Base-by-base conservation (phyloP, 2,113 vertebrate species). In the Varanus salvator region DNA sequence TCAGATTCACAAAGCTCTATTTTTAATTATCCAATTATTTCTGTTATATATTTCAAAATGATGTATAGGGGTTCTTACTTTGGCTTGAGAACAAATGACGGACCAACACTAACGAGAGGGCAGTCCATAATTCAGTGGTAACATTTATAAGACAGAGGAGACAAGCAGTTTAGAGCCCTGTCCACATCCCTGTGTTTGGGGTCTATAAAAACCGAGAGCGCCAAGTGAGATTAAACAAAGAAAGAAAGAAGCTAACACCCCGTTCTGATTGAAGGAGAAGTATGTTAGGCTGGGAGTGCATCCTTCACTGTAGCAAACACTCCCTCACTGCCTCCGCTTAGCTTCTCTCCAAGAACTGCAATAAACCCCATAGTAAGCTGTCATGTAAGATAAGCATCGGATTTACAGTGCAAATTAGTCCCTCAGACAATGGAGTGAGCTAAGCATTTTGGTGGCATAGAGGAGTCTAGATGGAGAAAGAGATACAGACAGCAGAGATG, bases 341-440 rank as follows among this genome's bases (percentile, higher is more conserved):
- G 92, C 93, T 90, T 92, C 86, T 95, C 92, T 94, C 94, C 91
- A 90, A 80, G 90, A 88, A 95, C 91, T 91, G 93, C 94, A 95
- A 94, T 92, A 95, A 96, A 93, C 91, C 89, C 86, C 80, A 91
- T 93, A 93, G 95, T 94, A 94, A 95, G 80, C 94, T 96, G 96
- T 96, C 95, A 95, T 94, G 93, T 95, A 95, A 95, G 95, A 96
- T 96, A 95, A 96, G 88, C 95, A 95, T 96, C 95, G 93, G 96
- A 95, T 96, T 95, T 95, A 95, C 94, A 93, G 94, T 87, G 94
- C 92, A 96, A 96, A 96, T 96, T 96, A 96, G 95, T 93, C 92
- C 93, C 93, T 82, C 94, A 96, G 93, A 96, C 95, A 95, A 96
- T 91, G 90, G 92, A 95, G 93, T 38, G 75, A 95, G 89, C 92